A percentile compares a stretch with the other conserved stretches of the same genome.
Conservation (phyloP, 2,888 invertebrate species). For the Eilema depressum region DNA sequence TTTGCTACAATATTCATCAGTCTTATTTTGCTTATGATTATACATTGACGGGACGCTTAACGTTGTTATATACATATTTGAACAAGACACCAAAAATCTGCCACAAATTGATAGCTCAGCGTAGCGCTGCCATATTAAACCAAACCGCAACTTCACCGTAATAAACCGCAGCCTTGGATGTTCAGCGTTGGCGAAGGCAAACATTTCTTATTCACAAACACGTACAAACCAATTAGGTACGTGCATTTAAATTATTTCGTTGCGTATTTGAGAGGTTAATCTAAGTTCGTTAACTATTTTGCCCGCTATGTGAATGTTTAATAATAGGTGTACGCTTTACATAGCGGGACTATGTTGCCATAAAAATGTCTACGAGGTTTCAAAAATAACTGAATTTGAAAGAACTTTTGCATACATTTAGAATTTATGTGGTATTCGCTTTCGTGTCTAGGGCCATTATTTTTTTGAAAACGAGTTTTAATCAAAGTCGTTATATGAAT, state of each 20-base stretch:
- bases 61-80: not conserved
- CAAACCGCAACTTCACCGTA: conserved; percentile 8
- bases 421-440: no score
- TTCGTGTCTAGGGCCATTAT: not conserved
- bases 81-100: not conserved
- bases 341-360: no score
- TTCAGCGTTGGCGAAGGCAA: conserved; percentile 54
- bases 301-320: conserved; percentile 16
- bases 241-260: conserved; percentile 65
- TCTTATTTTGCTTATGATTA: no score
- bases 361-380: conserved; percentile 9
- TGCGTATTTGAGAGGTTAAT: conserved; percentile 49
- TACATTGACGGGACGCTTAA: no score
- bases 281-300: conserved; percentile 50
- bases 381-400: not conserved
- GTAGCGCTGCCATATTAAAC: not conserved
- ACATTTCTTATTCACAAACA: conserved; percentile 69
- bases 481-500: not conserved
- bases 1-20: not conserved
- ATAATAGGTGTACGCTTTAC: not conserved
- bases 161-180: conserved; percentile 55
- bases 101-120: conserved; percentile 8
- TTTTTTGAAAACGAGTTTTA: not conserved
- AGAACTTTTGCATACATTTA: not conserved
- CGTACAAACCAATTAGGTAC: conserved; percentile 68